Base-by-base conservation (phyloP, 1,140 invertebrate species). In the Drosophila takahashii region DNA sequence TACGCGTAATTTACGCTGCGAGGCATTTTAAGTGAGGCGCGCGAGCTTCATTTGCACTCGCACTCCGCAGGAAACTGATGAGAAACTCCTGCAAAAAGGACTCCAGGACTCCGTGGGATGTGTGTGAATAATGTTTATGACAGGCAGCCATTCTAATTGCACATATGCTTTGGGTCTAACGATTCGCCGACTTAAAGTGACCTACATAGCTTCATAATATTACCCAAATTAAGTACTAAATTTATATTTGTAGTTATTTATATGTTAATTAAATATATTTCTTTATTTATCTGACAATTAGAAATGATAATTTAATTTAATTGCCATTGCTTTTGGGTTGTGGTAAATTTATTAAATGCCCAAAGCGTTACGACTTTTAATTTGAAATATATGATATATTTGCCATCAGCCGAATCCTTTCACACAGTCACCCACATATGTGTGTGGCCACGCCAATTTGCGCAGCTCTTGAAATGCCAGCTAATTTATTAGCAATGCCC, bases 1-100 rank as follows among this genome's bases (percentile, higher is more conserved):
- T 87, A 81, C 84, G 84, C 84, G 79, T 87, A 87, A 87, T 87
- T 87, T 87, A 89, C 77, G 84, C 77, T 72, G 76, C 45, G 50
- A 89, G 84, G 59, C 74, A 80, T 57, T 74, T 65, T 50, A 48
- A 34, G 53, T 29, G 45, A 66, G 57, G 27, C 37, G 45, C 54
- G 39, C 42, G 29, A 58, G 69, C 47, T 71, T 85, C 77, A 85
- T 85, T 85, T 85, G 71, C 45, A 26, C 50, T 39, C 47, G 8
- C 36, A 53, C 37, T 16, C 26, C 34, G 50, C 48, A 29, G 70
- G 71, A 52, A 58, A 37, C 39, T 41, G 50, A 59, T 70, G 69
- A 15, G 29, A 32, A 57, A 51, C 34, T 62, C 42, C 15, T 0
- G 32, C 10, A 4, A 8, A 42, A 22, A 22, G 22, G 22, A 22